phyloP scores from a whole-genome alignment of 2,113 vertebrate species.

The Leptobrachium leishanense region DNA sequence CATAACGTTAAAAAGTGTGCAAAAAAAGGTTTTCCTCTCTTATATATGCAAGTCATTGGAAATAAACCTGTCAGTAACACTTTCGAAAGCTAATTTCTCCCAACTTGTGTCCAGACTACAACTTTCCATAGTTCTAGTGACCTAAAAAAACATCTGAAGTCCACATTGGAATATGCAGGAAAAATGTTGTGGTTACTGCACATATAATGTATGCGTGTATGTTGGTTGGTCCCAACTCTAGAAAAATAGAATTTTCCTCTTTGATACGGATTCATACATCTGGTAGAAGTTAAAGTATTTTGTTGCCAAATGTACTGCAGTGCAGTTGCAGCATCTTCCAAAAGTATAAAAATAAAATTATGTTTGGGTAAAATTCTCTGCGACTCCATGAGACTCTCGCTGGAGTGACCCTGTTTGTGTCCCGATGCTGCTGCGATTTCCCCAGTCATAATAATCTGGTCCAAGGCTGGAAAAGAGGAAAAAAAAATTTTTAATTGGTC shows the following conservation, averaged over 20 bases:
- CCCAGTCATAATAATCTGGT: constrained; percentile 2
- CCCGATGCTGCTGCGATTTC: background rate
- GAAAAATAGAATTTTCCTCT: background rate
- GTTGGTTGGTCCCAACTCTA: constrained; percentile 9
- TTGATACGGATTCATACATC: background rate
- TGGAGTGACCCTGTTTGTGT: background rate
- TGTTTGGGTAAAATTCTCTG: background rate
- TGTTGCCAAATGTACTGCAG: background rate
- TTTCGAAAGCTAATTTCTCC: background rate
- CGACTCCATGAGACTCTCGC: background rate
- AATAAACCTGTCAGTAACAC: background rate
- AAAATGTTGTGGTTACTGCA: background rate
- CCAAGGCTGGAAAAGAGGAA: background rate
- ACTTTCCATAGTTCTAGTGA: background rate
- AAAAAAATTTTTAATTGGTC: background rate
- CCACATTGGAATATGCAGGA: background rate
- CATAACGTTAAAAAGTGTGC: background rate
- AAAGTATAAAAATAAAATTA: background rate
- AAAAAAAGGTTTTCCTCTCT: background rate
- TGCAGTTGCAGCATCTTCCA: background rate
- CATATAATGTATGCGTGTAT: background rate
- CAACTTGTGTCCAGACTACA: no score
- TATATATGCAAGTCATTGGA: background rate
- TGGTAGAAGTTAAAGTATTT: background rate
- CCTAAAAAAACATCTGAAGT: background rate